Evolutionary conservation across 23 tunicate genomes (phyloP).

Genomic region (Trididemnum nubilum): DNA sequence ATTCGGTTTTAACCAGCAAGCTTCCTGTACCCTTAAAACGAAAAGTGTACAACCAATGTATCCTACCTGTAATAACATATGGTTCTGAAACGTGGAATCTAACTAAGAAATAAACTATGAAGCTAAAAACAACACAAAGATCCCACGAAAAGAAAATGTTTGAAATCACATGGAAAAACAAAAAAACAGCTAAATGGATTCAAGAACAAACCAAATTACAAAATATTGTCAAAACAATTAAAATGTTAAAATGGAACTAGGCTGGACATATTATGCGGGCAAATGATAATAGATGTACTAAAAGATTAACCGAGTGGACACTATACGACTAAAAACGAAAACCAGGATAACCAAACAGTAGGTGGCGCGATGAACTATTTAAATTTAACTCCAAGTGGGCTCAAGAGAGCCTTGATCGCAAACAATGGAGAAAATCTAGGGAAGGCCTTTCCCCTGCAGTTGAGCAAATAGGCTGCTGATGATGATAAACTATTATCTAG

Average conservation of each 20-base stretch:
- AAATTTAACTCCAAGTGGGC: neutral
- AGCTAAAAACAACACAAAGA: neutral
- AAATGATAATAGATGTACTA: neutral
- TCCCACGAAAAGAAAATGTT: neutral
- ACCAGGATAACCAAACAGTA: neutral
- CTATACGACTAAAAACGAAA: neutral
- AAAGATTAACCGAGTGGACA: neutral
- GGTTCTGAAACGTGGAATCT: neutral
- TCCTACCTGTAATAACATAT: neutral
- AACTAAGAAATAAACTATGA: neutral
- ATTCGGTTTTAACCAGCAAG: neutral
- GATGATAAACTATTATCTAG: too few species aligned
- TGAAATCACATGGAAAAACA: neutral
- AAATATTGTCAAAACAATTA: neutral
- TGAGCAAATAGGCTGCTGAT: neutral
- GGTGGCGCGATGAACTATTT: neutral
- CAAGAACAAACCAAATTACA: neutral
- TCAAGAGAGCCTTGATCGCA: neutral
- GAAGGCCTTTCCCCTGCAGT: neutral
- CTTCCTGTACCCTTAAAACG: neutral
- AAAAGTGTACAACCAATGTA: neutral
- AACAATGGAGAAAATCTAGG: neutral
- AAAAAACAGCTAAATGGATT: neutral
- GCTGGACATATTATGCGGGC: neutral
- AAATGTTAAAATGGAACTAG: neutral